Evolutionary conservation across 2,113 vertebrate species (phyloP), one percentile per base, ranked within the genome.

Genomic region (Sturnira hondurensis): DNA sequence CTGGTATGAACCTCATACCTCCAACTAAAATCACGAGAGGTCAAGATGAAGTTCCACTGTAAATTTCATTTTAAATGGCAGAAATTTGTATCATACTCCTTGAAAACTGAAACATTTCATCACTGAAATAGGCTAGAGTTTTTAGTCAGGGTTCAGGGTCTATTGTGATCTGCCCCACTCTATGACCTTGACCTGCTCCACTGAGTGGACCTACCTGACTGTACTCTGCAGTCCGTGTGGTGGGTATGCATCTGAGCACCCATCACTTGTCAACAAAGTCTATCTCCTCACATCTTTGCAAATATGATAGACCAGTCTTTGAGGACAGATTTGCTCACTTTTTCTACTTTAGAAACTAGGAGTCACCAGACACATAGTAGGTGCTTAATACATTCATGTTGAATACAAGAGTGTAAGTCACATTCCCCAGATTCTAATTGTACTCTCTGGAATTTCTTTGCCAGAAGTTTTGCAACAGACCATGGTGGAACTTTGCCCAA

Each of bases 391-490:
- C 82, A 33, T 80, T 15, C 22, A 70, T 83, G 8, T 38, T 65
- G 26, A 86, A 90, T 52, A 87, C 63, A 74, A 13, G 7, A 13
- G 7, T 76, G 4, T 45, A 19, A 84, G 36, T 33, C 16, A 56
- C 33, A 12, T 13, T 80, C 63, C 56, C 68, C 33, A 68, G 74
- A 65, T 28, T 77, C 47, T 77, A 77, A 3, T 45, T 91, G 52
- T 43, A 58, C 16, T 28, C 83, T 89, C 36, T 91, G 22, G 41
- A 95, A 86, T 87, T 83, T 92, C 41, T 63, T 90, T 90, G 26
- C 19, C 47, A 86, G 36, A 41, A 76, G 45, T 91, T 73, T 12
- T 96, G 10, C 13, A 70, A 52, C 24, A 84, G 63, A 84, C 17
- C 61, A 86, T 70, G 45, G 81, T 52, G 54, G 38, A 67, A 15